Base-by-base conservation (phyloP, 1,140 invertebrate species). In the Wasmannia auropunctata region DNA sequence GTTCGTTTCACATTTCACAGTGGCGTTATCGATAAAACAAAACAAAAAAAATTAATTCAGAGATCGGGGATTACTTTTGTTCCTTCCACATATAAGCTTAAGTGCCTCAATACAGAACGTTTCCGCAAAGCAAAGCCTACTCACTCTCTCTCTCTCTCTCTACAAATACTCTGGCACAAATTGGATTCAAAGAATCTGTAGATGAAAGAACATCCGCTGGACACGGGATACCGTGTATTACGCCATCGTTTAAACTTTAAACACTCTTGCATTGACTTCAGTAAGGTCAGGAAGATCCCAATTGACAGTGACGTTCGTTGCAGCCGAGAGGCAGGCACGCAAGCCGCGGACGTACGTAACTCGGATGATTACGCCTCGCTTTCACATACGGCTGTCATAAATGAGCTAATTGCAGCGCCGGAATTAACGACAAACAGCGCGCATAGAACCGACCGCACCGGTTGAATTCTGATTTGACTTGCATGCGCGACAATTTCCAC, bases 271-370 rank as follows among this genome's bases (percentile, higher is more conserved):
- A 74, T 83, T 58, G 79, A 58, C 67, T 83, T 74, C 25, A 74
- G 51, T 60, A 74, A 83, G 79, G 46, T 83, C 67, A 83, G 79
- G 79, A 83, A 83, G 79, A 83, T 74, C 51, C 28, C 79, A 83
- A 83, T 83, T 83, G 67, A n/a, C 79, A 72, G 51, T 60, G 79
- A 58, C 54, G 79, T 58, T 74, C 67, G 74, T 34, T 62, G 62
- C 63, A 58, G 37, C 10, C 79, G 67, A 74, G 67, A 74, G 60
- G 49, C 76, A n/a, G n/a, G 34, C 34, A 54, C 49, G 49, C 75
- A 40, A 63, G 56, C 40, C 19, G 40, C 28, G 65, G 46, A n/a
- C n/a, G n/a, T n/a, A n/a, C n/a, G 37, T 58, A 83, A 74, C 67
- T 58, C 79, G 65, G 5, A 2, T 54, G 51, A 83, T 83, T 83